These are phyloP conservation scores for Darwinula stevensoni DNA, from an alignment of 2,888 invertebrate genomes.

Conservation along the genomic window DNA sequence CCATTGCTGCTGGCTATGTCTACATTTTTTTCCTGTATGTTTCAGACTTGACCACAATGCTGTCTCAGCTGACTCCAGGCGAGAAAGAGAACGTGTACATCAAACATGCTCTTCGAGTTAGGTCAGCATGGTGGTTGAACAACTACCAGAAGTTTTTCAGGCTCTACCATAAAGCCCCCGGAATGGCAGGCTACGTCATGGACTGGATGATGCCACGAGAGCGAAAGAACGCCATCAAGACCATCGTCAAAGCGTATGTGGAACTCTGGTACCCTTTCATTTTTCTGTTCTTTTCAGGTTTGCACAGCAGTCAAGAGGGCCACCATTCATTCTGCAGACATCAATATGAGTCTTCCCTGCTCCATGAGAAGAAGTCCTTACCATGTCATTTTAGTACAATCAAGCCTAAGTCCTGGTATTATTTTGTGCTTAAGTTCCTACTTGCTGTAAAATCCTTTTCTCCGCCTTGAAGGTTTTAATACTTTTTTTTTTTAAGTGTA, in stretches of 20 bases:
- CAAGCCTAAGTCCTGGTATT: too few species aligned
- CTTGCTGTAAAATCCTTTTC: too few species aligned
- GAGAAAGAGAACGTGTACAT: conserved; percentile 55
- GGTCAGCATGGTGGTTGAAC: conserved; percentile 72
- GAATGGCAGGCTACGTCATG: conserved; percentile 86
- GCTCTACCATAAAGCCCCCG: conserved; percentile 57
- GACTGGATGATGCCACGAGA: conserved; percentile 95
- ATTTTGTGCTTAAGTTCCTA: too few species aligned
- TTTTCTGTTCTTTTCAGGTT: too few species aligned
- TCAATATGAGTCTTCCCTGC: neutral
- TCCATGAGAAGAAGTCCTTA: too few species aligned
- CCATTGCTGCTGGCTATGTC: neutral
- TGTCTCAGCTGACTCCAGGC: conserved; percentile 42
- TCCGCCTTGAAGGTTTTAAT: too few species aligned
- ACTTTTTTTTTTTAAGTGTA: too few species aligned
- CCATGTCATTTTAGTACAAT: too few species aligned
- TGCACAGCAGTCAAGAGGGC: neutral
- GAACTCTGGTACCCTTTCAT: conserved; percentile 12
- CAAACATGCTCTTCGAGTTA: conserved; percentile 52
- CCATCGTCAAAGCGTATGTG: conserved; percentile 92
- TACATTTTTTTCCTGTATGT: conserved; percentile 16
- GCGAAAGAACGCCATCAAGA: conserved; percentile 63
- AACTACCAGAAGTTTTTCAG: conserved; percentile 80
- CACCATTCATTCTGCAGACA: neutral
- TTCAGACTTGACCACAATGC: conserved; percentile 80